These are phyloP conservation scores for Eublepharis macularius DNA, from an alignment of 2,113 vertebrate species.

Conservation along the genomic window DNA sequence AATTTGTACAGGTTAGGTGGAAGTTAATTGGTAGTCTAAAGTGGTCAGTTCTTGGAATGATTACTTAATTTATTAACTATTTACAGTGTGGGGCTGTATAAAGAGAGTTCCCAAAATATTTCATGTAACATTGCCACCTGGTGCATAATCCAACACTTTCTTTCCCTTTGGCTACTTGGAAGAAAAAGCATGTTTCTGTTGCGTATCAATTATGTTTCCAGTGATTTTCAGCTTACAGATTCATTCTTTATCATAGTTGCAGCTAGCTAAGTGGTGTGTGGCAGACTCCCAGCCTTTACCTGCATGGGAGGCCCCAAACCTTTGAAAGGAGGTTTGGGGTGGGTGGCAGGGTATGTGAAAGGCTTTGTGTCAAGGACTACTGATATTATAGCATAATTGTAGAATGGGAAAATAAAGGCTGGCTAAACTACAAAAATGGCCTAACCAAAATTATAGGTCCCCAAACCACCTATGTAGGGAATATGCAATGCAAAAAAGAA, in stretches of 20 bases:
- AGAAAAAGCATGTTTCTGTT: background rate
- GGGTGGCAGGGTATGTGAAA: no score
- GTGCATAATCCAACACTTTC: background rate
- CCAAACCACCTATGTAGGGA: slow-evolving; percentile 33
- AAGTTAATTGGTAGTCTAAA: background rate
- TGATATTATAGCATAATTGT: no score
- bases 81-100: background rate
- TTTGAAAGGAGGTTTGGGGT: no score
- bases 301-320: no score
- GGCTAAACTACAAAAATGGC: slow-evolving; percentile 45
- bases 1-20: background rate
- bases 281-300: no score
- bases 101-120: background rate
- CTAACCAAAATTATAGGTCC: slow-evolving; percentile 46
- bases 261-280: no score
- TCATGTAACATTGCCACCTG: background rate
- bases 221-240: no score
- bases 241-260: no score
- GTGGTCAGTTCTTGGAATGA: background rate
- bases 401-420: slow-evolving; percentile 27
- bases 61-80: background rate
- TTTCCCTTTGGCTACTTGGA: background rate
- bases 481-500: slow-evolving; percentile 25
- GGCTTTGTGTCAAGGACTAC: no score
- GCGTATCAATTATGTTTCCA: no score